These are phyloP conservation scores for Macrosiphum euphorbiae DNA, from an alignment of 2,888 invertebrate species.

Conservation along the genomic window DNA sequence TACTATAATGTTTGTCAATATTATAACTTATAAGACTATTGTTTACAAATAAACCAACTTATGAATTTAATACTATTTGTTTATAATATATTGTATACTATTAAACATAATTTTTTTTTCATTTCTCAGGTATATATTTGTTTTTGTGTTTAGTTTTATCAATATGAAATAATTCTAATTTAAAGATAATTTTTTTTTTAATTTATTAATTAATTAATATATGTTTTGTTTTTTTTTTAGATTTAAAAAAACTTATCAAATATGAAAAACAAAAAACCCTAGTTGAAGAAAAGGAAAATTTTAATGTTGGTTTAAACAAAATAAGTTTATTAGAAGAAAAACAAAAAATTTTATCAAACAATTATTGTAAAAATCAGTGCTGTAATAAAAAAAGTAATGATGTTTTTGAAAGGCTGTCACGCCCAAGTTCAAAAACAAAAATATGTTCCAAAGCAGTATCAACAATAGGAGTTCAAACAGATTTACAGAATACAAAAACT, in stretches of 20 bases:
- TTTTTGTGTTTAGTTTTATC: neutral
- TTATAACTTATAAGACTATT: neutral
- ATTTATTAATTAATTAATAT: neutral
- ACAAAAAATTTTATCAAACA: neutral
- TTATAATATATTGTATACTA: neutral
- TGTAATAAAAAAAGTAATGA: slow-evolving; percentile 17
- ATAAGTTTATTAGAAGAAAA: slow-evolving; percentile 21
- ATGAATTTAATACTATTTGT: neutral
- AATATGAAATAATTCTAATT: neutral
- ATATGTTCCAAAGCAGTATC: slow-evolving; percentile 51
- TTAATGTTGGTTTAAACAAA: neutral
- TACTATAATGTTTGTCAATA: no score
- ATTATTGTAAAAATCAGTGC: neutral
- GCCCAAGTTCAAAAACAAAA: slow-evolving; percentile 35
- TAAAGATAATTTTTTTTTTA: neutral
- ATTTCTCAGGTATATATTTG: neutral
- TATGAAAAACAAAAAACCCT: slow-evolving; percentile 44
- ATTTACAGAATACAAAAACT: neutral
- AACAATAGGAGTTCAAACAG: slow-evolving; percentile 51
- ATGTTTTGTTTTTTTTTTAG: slow-evolving; percentile 20
- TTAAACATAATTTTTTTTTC: neutral
- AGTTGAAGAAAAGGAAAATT: neutral
- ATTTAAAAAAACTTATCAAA: slow-evolving; percentile 60
- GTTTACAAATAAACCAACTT: neutral
- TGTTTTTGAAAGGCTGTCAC: slow-evolving; percentile 54